Conservation (phyloP, 2,113 vertebrate genomes). For the Paratilapia polleni region DNA sequence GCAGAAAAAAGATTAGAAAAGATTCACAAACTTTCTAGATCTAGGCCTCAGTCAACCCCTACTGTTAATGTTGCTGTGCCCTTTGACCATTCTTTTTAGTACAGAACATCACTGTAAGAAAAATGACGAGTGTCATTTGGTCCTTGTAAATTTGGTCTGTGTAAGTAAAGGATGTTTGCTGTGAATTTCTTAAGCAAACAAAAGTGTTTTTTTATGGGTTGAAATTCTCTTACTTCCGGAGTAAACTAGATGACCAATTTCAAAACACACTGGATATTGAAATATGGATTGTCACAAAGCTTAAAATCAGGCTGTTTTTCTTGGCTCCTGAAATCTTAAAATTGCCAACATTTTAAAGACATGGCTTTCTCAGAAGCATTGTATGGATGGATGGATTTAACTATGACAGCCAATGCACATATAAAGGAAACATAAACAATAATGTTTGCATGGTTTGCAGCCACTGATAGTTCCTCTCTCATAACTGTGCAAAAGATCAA, state of each 20-base stretch:
- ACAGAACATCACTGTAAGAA: not conserved
- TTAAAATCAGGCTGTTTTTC: not conserved
- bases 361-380: not conserved
- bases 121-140: not conserved
- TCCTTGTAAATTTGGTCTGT: not conserved
- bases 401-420: too few relatives aligned
- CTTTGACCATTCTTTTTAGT: too few relatives aligned
- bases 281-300: not conserved
- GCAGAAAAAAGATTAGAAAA: not conserved
- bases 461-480: not conserved
- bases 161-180: not conserved
- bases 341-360: not conserved
- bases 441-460: not conserved
- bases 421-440: too few relatives aligned
- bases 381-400: too few relatives aligned
- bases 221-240: too few relatives aligned
- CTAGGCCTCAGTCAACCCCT: not conserved
- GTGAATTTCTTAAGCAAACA: not conserved
- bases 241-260: too few relatives aligned
- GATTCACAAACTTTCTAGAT: not conserved
- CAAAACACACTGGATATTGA: not conserved
- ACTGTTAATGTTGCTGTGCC: too few relatives aligned
- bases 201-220: too few relatives aligned
- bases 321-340: not conserved
- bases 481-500: not conserved